Evolutionary conservation across 2,113 vertebrate species (phyloP).

Genomic region (Heterocephalus glaber): DNA sequence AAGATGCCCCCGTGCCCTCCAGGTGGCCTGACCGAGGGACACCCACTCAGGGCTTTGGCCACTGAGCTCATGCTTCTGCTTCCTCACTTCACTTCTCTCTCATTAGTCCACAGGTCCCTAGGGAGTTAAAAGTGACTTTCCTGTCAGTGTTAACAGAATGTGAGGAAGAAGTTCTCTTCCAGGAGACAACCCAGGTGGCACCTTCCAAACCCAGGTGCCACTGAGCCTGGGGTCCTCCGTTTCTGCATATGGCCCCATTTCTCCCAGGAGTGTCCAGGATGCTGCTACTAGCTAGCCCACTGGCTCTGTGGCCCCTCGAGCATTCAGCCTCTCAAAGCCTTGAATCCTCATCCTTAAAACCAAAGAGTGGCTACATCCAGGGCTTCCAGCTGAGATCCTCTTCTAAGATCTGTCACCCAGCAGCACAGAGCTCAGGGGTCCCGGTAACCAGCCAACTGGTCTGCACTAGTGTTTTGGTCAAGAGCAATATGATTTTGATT

Average conservation of each 20-base stretch:
- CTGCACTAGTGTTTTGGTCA: neutral
- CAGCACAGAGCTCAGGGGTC: neutral
- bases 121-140: too few species aligned
- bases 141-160: fast-evolving
- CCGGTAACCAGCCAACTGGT: fast-evolving
- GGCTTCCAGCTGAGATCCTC: neutral
- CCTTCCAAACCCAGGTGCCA: fast-evolving
- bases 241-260: fast-evolving
- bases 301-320: fast-evolving
- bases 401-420: neutral
- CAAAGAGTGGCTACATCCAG: neutral
- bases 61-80: fast-evolving
- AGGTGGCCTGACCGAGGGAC: neutral
- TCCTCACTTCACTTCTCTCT: neutral
- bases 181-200: fast-evolving
- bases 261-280: neutral
- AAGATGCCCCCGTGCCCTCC: neutral
- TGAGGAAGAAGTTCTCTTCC: neutral
- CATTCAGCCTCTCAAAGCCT: neutral
- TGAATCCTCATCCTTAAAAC: neutral
- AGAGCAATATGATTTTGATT: neutral
- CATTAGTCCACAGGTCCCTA: fast-evolving
- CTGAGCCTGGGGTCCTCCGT: fast-evolving
- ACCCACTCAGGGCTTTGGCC: fast-evolving
- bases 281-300: neutral